Base-by-base conservation (phyloP, 2,888 invertebrate genomes). In the Andricus quercusramuli region DNA sequence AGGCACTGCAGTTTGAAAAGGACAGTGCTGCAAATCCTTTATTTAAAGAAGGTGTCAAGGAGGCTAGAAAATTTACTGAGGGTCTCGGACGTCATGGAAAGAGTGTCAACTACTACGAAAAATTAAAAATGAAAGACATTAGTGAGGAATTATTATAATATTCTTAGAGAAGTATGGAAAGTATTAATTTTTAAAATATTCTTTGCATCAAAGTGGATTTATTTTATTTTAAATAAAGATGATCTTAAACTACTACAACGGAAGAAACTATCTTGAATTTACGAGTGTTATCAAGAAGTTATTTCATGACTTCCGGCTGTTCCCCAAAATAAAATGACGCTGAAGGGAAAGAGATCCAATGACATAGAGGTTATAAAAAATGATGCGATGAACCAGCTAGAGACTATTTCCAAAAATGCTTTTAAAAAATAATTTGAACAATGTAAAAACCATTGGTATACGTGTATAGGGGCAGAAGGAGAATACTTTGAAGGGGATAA, bases 21-120 rank as follows among this genome's bases (percentile, higher is more conserved):
- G 85, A 95, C 93, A 89, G 96, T 87, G 93, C 94, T 6, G 89
- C 92, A 2, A 92, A 95, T 32, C 93, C 95, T 13, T 94, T 97
- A 6, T 93, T 95, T 0, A 94, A 95, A 80, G 96, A 96, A 86
- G 95, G 96, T 80, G 93, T 95, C 62, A 91, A 93, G 3, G 96
- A 96, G 3, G 96, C 96, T 9, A 94, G 94, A 88, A 95, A 94
- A 88, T 97, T 97, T 89, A 94, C 95, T 78, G 56, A 56, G 84
- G 96, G 96, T 78, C 92, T 96, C 74, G 96, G 96, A 1, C 94
- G 94, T 86, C 96, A 96, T 88, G 96, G 96, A 3, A 96, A 95
- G 86, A 95, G 95, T 62, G 83, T 79, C 22, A 82, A 83, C 25
- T 65, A 78, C 25, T 59, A 59, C 47, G 44, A 44, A 11, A 25